Conservation (phyloP, 2,113 vertebrate species). For the Candoia aspera region DNA sequence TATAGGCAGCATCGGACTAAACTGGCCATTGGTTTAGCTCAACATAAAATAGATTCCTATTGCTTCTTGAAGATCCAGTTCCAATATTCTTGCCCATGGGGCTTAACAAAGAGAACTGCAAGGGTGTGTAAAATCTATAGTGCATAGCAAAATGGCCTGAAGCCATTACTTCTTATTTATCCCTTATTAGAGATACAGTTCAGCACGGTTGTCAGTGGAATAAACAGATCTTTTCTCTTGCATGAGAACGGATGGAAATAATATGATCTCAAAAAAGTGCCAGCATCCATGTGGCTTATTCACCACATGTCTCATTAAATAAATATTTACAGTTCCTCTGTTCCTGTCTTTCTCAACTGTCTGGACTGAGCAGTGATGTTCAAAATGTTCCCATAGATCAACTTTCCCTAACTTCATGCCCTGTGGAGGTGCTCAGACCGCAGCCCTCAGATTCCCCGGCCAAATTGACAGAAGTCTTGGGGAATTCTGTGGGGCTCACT, state of each 20-base stretch:
- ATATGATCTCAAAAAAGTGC: slow-evolving; percentile 65
- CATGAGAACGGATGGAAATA: slow-evolving; percentile 73
- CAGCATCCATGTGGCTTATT: slow-evolving; percentile 75
- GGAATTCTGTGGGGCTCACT: not conserved
- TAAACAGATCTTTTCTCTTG: slow-evolving; percentile 71
- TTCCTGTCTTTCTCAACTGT: slow-evolving; percentile 74
- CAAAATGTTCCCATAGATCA: slow-evolving; percentile 47
- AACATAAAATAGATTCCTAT: not conserved
- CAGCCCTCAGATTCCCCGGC: not conserved
- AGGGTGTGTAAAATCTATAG: not conserved
- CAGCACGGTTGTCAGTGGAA: slow-evolving; percentile 63
- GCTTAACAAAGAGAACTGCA: not conserved
- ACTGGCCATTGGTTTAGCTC: no score
- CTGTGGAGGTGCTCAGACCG: not conserved
- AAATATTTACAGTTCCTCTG: slow-evolving; percentile 78
- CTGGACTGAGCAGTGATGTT: slow-evolving; percentile 61
- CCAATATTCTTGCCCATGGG: not conserved
- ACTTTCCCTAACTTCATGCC: not conserved
- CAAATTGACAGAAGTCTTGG: not conserved
- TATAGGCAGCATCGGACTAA: not conserved
- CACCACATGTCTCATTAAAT: slow-evolving; percentile 77
- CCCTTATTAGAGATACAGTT: not conserved
- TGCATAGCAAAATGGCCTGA: not conserved
- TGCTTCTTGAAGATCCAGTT: not conserved
- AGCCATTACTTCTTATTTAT: not conserved